phyloP scores from a whole-genome alignment of 1,140 invertebrate genomes.

The Diorhabda elongata region DNA sequence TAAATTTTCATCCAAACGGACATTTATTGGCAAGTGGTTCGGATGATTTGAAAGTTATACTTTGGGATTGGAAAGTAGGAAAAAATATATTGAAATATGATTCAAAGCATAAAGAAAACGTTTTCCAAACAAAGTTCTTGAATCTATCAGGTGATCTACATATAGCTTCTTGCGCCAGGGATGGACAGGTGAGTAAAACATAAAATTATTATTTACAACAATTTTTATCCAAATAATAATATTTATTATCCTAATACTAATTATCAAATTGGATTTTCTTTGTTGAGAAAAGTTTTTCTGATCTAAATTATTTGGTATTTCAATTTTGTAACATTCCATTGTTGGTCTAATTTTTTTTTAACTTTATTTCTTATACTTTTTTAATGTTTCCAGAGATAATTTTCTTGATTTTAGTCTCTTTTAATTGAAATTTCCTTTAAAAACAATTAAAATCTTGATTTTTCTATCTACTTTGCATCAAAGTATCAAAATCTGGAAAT shows the following conservation, averaged over 20 bases:
- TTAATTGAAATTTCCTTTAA: too few species aligned
- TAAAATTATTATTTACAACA: neutral
- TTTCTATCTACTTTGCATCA: too few species aligned
- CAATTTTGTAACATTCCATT: too few species aligned
- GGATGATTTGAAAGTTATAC: constrained; percentile 77
- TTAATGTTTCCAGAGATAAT: too few species aligned
- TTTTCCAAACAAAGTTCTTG: constrained; percentile 80
- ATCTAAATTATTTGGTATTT: too few species aligned
- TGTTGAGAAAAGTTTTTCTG: too few species aligned
- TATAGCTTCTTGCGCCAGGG: constrained; percentile 81
- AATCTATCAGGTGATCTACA: constrained; percentile 67
- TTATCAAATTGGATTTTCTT: neutral
- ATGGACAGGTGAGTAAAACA: constrained; percentile 70
- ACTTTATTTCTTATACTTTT: too few species aligned
- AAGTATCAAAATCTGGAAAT: too few species aligned
- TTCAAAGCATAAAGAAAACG: constrained; percentile 80
- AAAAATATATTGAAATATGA: constrained; percentile 61
- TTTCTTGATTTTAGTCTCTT: too few species aligned
- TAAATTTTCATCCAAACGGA: constrained; percentile 81
- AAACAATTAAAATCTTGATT: too few species aligned
- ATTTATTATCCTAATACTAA: constrained; percentile 16
- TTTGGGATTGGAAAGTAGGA: constrained; percentile 87
- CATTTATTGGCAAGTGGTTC: constrained; percentile 80
- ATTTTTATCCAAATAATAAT: constrained; percentile 14
- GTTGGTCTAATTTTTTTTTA: too few species aligned